Evolutionary conservation across 92 coral and sea anemone genomes (phyloP).

Genomic region (Parazoanthus darwini): DNA sequence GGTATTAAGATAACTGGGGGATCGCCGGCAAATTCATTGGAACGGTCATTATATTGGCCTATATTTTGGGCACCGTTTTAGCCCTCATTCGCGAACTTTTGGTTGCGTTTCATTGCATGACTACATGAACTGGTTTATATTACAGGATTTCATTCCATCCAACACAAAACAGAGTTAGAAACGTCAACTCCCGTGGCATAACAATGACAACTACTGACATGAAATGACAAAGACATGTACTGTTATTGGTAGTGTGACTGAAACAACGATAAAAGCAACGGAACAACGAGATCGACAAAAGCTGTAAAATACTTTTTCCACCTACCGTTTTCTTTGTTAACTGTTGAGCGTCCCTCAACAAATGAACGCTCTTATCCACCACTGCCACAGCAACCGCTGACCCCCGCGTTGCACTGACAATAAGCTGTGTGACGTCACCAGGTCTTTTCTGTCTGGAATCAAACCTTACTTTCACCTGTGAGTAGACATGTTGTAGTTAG

Average conservation of each 20-base stretch:
- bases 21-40: too few species aligned
- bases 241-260: slow-evolving; percentile 1
- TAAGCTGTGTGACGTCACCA: background rate
- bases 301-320: background rate
- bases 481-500: background rate
- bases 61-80: too few species aligned
- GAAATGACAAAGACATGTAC: too few species aligned
- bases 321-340: background rate
- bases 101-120: too few species aligned
- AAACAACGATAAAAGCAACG: background rate
- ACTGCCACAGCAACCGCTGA: background rate
- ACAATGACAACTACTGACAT: too few species aligned
- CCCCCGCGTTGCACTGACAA: background rate
- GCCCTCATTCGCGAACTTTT: too few species aligned
- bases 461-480: background rate
- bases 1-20: too few species aligned
- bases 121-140: too few species aligned
- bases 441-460: background rate
- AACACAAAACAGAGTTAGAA: too few species aligned
- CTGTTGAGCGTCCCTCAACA: background rate
- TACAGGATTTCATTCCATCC: too few species aligned
- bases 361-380: background rate
- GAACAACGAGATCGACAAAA: background rate
- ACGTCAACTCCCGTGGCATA: too few species aligned
- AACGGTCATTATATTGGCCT: too few species aligned